Evolutionary conservation across 1,140 invertebrate species (phyloP).

Genomic region (Zaprionus inermis): DNA sequence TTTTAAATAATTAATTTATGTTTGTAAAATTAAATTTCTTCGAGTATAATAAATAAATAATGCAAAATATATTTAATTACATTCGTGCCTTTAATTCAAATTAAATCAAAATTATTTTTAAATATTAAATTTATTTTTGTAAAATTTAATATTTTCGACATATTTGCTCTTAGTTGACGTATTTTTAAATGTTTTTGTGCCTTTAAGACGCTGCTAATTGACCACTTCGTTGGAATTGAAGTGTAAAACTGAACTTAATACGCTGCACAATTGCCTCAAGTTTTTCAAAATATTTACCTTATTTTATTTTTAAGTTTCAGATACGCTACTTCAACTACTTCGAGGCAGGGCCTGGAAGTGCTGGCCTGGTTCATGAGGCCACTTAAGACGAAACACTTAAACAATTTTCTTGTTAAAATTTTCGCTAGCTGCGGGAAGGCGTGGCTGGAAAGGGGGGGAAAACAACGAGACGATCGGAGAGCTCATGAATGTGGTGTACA

Average conservation of each 20-base stretch:
- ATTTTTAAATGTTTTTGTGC: no score
- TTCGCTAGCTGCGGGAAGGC: constrained; percentile 24
- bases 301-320: constrained; percentile 3
- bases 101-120: no score
- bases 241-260: background rate
- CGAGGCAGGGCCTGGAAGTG: constrained; percentile 21
- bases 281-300: background rate
- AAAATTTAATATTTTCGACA: no score
- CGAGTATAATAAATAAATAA: no score
- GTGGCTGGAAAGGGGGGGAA: constrained; percentile 22
- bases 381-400: constrained; percentile 65
- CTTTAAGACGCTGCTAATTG: no score
- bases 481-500: constrained; percentile 68
- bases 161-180: no score
- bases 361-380: constrained; percentile 18
- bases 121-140: no score
- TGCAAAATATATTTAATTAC: no score
- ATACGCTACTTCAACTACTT: constrained; percentile 38
- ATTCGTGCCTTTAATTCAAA: no score
- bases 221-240: background rate
- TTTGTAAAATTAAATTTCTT: no score
- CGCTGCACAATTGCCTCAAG: background rate
- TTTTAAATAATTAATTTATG: no score
- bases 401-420: constrained; percentile 76
- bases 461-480: constrained; percentile 35